These are phyloP conservation scores for Esox niger DNA, from an alignment of 2,113 vertebrate genomes.

Conservation along the genomic window DNA sequence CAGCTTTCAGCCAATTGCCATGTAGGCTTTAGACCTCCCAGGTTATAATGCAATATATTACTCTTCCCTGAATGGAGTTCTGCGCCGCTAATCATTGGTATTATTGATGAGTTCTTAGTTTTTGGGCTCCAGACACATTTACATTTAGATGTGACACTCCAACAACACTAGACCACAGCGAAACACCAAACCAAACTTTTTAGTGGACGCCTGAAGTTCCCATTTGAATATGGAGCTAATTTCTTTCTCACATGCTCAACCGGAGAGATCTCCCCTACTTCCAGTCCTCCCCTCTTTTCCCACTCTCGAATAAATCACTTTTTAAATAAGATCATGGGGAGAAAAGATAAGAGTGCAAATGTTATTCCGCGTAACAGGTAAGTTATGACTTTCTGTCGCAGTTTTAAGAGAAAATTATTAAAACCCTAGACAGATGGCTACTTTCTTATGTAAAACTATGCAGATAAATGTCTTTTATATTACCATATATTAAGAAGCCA, in stretches of 20 bases:
- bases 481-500: constrained; percentile 60
- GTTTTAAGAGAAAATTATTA: constrained; percentile 51
- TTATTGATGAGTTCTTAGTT: too few species aligned
- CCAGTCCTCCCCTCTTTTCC: neutral
- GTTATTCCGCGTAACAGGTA: constrained; percentile 51
- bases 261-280: neutral
- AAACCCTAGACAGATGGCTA: constrained; percentile 58
- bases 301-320: constrained; percentile 38
- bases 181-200: neutral
- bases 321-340: constrained; percentile 37
- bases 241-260: neutral
- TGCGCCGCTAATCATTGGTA: too few species aligned
- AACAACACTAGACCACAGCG: neutral
- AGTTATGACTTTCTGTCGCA: constrained; percentile 53
- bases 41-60: too few species aligned
- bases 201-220: neutral
- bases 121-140: too few species aligned
- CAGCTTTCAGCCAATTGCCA: neutral
- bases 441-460: constrained; percentile 66
- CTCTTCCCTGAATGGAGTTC: too few species aligned
- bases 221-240: neutral
- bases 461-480: constrained; percentile 65
- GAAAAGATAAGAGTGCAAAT: constrained; percentile 51
- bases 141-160: too few species aligned
- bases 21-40: neutral